A percentile compares a stretch with the other conserved stretches of the same genome.
phyloP scores from a whole-genome alignment of 2,797 vertebrate genomes.

The Malurus splendens region DNA sequence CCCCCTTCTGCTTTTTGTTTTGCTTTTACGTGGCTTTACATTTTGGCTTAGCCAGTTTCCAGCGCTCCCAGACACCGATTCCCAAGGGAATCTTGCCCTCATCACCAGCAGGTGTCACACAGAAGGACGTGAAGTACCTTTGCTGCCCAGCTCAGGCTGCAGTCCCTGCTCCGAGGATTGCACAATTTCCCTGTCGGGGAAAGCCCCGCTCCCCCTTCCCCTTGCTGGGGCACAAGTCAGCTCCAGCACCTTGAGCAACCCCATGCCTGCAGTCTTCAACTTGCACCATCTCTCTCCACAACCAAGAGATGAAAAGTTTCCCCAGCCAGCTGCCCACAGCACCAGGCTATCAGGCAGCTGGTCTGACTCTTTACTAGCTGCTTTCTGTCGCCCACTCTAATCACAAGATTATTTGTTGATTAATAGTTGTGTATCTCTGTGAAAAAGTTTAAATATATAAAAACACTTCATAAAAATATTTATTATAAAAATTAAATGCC shows the following conservation, averaged over 20 bases:
- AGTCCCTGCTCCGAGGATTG: neutral
- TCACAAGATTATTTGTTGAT: neutral
- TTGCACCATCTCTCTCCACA: neutral
- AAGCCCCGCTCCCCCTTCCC: neutral
- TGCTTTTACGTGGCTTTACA: neutral
- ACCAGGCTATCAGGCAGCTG: neutral
- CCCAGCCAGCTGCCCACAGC: neutral
- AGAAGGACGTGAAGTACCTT: neutral
- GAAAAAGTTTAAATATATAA: conserved; percentile 59
- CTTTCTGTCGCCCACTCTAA: neutral
- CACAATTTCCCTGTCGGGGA: neutral
- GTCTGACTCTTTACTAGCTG: neutral
- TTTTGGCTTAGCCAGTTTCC: neutral
- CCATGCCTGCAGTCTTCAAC: neutral
- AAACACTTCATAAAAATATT: conserved; percentile 65
- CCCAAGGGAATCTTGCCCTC: neutral
- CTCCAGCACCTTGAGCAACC: neutral
- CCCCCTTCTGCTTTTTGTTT: neutral
- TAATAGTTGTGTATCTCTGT: conserved; percentile 14
- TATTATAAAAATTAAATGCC: conserved; percentile 50
- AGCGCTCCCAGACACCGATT: neutral
- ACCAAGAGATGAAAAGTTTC: neutral
- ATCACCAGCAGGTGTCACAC: neutral
- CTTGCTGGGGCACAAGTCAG: neutral
- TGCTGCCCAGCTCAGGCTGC: neutral